Evolutionary conservation across 2,797 vertebrate genomes (phyloP), one percentile per base, ranked within the genome.

Genomic region (Syndactyla subalaris): DNA sequence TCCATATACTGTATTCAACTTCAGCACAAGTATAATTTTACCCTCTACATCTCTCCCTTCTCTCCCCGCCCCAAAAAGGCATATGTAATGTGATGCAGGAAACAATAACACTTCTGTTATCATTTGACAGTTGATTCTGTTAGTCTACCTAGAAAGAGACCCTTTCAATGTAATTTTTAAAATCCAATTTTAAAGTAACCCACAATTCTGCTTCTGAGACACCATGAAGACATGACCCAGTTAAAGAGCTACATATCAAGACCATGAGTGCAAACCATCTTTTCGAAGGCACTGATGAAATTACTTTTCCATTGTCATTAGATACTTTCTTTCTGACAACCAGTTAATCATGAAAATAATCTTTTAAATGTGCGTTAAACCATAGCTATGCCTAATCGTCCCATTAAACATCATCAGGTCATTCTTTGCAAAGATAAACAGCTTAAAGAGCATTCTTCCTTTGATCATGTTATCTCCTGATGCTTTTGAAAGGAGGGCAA

Each of bases 391-490:
- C 76, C 73, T 94, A 80, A 95, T 93, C 85, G 79, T 86, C 38
- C 66, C 76, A 89, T 89, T 95, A 94, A 92, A 92, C 24, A 3
- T 88, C 89, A 96, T 59, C 91, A 86, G 89, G 85, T 85, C 92
- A 85, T 89, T 96, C 95, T 91, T 96, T 4, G 12, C 4, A 9
- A 81, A 88, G 91, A 94, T 91, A 96, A 96, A 95, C 61, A 81
- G 85, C 85, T 89, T 94, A 95, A 92, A 85, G 59, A 95, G 14
- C 62, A 81, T 93, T 95, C 79, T 94, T 93, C 51, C 92, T 96
- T 96, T 97, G 95, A 96, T 96, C 88, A 77, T 67, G 36, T 86
- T 94, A 95, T 92, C 91, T 76, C 9, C 34, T 39, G 57, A 81
- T 86, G 79, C 15, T 96, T 95, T 84, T 78, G 81, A 81, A 94